These are phyloP conservation scores for Episyrphus balteatus DNA, from an alignment of 1,140 invertebrate species.

Conservation along the genomic window DNA sequence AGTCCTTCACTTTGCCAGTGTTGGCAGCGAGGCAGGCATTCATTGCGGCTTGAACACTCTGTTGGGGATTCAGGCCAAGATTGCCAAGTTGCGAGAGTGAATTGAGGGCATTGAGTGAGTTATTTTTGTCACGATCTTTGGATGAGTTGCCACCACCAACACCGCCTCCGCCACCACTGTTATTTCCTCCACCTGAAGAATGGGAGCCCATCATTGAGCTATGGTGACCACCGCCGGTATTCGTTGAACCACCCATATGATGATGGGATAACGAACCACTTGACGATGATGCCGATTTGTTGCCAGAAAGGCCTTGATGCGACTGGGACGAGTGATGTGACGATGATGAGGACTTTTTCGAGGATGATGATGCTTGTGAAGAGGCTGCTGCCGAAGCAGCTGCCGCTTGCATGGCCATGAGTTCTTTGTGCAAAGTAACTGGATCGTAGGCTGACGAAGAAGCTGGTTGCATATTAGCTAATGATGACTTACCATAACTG, in stretches of 20 bases:
- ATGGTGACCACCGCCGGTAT: not conserved
- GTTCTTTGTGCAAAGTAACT: slow-evolving; percentile 33
- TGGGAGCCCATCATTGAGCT: not conserved
- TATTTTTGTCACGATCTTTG: slow-evolving; percentile 27
- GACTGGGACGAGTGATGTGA: slow-evolving; percentile 16
- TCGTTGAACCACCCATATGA: not conserved
- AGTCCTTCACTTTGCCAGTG: slow-evolving; percentile 23
- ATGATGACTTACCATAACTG: slow-evolving; percentile 26
- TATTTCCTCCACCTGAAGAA: not conserved
- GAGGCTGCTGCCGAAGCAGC: slow-evolving; percentile 24
- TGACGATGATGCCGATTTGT: slow-evolving; percentile 5
- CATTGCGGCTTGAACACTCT: slow-evolving; percentile 36
- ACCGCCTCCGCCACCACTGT: not conserved
- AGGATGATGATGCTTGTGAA: slow-evolving; percentile 17
- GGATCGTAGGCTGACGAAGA: slow-evolving; percentile 33
- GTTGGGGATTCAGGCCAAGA: slow-evolving; percentile 32
- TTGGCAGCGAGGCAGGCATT: slow-evolving; percentile 31
- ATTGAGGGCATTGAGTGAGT: slow-evolving; percentile 33
- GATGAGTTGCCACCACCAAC: slow-evolving; percentile 2
- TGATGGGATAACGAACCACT: no score
- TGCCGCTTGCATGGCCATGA: slow-evolving; percentile 36
- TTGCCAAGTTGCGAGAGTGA: slow-evolving; percentile 32
- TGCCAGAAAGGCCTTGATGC: slow-evolving; percentile 9
- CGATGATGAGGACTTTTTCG: slow-evolving; percentile 24
- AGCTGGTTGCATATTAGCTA: slow-evolving; percentile 23